Evolutionary conservation across 2,113 vertebrate species (phyloP).

Genomic region (Montifringilla adamsi): DNA sequence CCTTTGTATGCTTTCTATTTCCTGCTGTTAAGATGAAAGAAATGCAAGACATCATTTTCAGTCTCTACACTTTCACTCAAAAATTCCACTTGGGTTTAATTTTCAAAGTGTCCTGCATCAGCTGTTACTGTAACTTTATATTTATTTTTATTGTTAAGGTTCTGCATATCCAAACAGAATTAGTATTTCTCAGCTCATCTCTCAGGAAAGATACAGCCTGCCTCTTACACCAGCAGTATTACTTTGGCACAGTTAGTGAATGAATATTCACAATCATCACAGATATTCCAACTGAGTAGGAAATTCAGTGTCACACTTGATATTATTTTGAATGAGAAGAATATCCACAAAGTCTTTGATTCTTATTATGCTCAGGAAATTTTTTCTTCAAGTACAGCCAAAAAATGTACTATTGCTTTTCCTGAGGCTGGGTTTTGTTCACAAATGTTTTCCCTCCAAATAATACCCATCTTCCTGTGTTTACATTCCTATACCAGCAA

Average conservation of each 20-base stretch:
- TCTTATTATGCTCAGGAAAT: not conserved
- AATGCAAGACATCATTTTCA: not conserved
- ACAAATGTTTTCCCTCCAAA: constrained; percentile 16
- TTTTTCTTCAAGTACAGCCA: constrained; percentile 9
- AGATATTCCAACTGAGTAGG: not conserved
- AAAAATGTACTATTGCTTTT: not conserved
- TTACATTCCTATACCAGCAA: constrained; percentile 19
- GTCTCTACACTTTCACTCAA: not conserved
- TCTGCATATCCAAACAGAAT: not conserved
- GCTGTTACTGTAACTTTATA: not conserved
- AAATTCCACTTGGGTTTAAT: not conserved
- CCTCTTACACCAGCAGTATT: not conserved
- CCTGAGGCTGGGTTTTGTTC: not conserved
- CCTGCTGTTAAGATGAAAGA: not conserved
- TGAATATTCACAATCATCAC: not conserved
- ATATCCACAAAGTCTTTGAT: not conserved
- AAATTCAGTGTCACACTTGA: not conserved
- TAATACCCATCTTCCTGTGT: constrained; percentile 32
- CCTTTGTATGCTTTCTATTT: not conserved
- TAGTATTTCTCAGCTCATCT: not conserved
- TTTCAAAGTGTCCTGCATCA: not conserved
- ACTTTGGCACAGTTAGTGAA: not conserved
- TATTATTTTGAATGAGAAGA: not conserved
- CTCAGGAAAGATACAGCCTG: not conserved
- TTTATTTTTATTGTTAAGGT: not conserved